A percentile compares a stretch with the other conserved stretches of the same genome.
These are phyloP conservation scores for Ceratosolen fusciceps DNA, from an alignment of 1,140 invertebrate species.

Conservation along the genomic window DNA sequence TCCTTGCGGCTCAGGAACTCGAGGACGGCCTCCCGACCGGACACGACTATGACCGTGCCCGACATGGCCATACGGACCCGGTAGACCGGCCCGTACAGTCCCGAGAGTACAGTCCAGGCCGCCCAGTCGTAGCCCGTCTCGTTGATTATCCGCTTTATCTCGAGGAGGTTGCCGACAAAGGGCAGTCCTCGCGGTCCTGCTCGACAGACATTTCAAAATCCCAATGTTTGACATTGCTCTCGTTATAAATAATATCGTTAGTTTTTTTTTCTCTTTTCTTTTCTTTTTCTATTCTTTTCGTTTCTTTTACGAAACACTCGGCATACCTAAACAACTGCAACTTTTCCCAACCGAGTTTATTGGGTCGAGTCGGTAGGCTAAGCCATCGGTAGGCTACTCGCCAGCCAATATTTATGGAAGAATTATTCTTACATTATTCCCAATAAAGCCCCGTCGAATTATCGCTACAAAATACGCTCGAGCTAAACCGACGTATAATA, in stretches of 20 bases:
- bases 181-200: constrained; percentile 66
- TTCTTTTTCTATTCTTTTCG: too few relatives aligned
- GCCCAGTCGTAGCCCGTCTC: constrained; percentile 58
- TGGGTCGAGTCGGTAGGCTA: neutral
- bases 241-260: too few relatives aligned
- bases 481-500: too few relatives aligned
- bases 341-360: neutral
- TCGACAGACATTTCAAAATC: neutral
- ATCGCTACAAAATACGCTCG: too few relatives aligned
- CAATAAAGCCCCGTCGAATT: too few relatives aligned
- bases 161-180: constrained; percentile 63
- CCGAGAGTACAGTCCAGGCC: constrained; percentile 58
- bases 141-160: constrained; percentile 59
- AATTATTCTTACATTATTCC: too few relatives aligned
- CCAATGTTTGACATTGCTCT: too few relatives aligned
- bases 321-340: too few relatives aligned
- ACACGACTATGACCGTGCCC: constrained; percentile 61
- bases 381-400: too few relatives aligned
- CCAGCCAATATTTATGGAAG: too few relatives aligned
- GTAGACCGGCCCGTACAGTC: constrained; percentile 64
- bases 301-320: too few relatives aligned
- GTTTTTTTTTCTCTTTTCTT: too few relatives aligned
- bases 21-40: constrained; percentile 60
- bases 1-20: constrained; percentile 62
- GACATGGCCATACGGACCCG: constrained; percentile 59